Percentiles rank a stretch among this genome's conserved stretches.
phyloP scores from a whole-genome alignment of 2,797 vertebrate species.

The Manis pentadactyla region DNA sequence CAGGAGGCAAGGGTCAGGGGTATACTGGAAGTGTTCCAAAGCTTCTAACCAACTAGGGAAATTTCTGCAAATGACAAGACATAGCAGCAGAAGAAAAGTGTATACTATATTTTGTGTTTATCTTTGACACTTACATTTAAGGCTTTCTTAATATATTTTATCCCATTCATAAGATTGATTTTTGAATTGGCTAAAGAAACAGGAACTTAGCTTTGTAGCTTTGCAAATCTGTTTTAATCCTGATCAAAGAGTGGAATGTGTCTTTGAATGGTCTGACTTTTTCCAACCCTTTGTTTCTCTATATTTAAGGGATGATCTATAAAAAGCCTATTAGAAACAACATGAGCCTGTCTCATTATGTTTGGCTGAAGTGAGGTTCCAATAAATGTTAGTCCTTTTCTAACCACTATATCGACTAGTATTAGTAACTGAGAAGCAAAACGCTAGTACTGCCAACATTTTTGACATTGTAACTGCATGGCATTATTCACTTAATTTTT shows the following conservation, averaged over 20 bases:
- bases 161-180: neutral
- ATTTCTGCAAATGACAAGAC: neutral
- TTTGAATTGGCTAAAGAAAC: neutral
- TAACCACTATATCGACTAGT: neutral
- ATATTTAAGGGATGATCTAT: neutral
- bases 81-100: neutral
- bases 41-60: neutral
- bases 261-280: neutral
- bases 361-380: neutral
- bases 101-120: neutral
- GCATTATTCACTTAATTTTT: neutral
- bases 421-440: neutral
- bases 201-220: neutral
- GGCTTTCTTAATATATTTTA: neutral
- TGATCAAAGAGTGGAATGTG: neutral
- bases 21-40: neutral
- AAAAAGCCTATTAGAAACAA: conserved; percentile 41
- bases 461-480: neutral
- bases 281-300: neutral
- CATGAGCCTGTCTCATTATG: neutral
- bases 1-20: neutral
- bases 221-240: neutral
- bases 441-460: neutral
- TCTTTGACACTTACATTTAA: neutral
- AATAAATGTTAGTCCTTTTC: neutral